Percentiles rank a stretch among this genome's conserved stretches.
Conservation (phyloP, 2,888 invertebrate species). For the Fissipunctia ypsillon region DNA sequence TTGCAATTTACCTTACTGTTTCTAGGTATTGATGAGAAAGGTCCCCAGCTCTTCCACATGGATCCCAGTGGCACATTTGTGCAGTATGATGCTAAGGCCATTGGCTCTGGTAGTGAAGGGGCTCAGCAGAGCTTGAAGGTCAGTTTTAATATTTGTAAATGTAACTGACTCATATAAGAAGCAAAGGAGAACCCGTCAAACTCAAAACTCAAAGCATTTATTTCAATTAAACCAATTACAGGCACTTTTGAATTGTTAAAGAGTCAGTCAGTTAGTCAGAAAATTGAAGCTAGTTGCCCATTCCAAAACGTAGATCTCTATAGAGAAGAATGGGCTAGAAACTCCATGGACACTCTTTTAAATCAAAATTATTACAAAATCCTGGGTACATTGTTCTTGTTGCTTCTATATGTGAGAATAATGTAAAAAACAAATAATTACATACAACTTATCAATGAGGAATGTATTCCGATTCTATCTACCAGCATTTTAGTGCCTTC, state of each 20-base stretch:
- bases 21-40: constrained; percentile 95
- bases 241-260: too few relatives aligned
- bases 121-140: constrained; percentile 97
- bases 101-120: constrained; percentile 99
- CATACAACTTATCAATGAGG: not conserved
- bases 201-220: too few relatives aligned
- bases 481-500: not conserved
- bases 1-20: constrained; percentile 9
- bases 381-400: too few relatives aligned
- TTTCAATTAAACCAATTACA: too few relatives aligned
- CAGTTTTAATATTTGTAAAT: constrained; percentile 8
- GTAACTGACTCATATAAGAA: not conserved
- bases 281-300: too few relatives aligned
- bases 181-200: not conserved
- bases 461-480: not conserved
- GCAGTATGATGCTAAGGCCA: constrained; percentile 99
- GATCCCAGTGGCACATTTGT: constrained; percentile 99
- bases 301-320: too few relatives aligned
- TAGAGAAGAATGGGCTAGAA: too few relatives aligned
- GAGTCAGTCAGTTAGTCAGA: too few relatives aligned
- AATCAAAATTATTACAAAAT: too few relatives aligned
- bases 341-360: too few relatives aligned
- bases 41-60: constrained; percentile 99
- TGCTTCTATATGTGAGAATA: too few relatives aligned
- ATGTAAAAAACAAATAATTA: too few relatives aligned